Base-by-base conservation (phyloP, 1,140 invertebrate genomes). In the Neodiprion fabricii region DNA sequence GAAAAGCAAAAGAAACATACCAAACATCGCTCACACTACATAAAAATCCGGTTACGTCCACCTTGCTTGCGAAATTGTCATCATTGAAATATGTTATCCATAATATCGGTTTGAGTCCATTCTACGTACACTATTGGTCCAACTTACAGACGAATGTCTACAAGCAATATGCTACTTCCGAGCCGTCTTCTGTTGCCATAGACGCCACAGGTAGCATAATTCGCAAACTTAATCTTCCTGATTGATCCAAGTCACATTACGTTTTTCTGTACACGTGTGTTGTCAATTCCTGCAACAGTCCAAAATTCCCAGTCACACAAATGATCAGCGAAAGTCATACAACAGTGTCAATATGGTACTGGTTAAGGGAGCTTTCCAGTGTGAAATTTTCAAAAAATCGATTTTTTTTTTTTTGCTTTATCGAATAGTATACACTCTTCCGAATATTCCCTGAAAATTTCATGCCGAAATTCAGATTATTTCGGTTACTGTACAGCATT, bases 251-350 rank as follows among this genome's bases (percentile, higher is more conserved):
- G 17, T 17, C 17, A 17, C 7, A 21, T 2, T 67, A 72, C 3
- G 74, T 72, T n/a, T 78, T 72, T 67, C 40, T 74, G 47, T 78
- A 78, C 23, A 11, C 72, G n/a, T 61, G 75, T n/a, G 9, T 21
- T 4, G 23, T 75, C 2, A 71, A 67, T 5, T 65, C 70, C 14
- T n/a, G 17, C 12, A 49, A n/a, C 40, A 49, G 49, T 4, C 72
- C 17, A 17, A 17, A 74, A 69, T 79, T 78, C 74, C 50, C 61
- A 7, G 67, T 78, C 1, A 71, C 74, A 9, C 74, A 79, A 50
- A 80, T 81, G 78, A 14, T 81, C 3, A 74, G 78, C 0, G 77
- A 79, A 67, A 67, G 69, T 23, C 80, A 81, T 66, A 66, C 76
- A 28, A 78, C 78, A 7, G 23, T 66, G 2, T n/a, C 50, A 11